Conservation (phyloP, 2,888 invertebrate species). For the Lepidochrysops patricia region DNA sequence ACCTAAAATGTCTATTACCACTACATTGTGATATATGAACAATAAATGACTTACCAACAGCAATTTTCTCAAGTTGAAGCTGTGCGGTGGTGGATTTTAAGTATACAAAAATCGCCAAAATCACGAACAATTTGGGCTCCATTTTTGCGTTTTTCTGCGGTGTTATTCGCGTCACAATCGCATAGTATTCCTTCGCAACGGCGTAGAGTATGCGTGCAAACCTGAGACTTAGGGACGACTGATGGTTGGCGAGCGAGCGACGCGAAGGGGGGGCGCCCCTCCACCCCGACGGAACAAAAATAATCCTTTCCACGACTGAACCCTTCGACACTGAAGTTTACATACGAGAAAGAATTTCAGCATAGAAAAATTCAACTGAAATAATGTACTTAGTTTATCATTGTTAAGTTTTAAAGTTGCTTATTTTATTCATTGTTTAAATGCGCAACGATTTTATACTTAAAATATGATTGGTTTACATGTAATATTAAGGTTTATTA, state of each 20-base stretch:
- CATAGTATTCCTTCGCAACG: constrained; percentile 31
- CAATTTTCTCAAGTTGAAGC: constrained; percentile 62
- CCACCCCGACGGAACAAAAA: constrained; percentile 28
- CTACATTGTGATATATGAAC: not conserved
- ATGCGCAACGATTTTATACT: too few relatives aligned
- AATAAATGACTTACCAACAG: constrained; percentile 54
- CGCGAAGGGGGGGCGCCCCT: constrained; percentile 37
- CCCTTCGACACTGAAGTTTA: not conserved
- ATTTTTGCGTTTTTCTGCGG: constrained; percentile 24
- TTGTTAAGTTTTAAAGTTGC: too few relatives aligned
- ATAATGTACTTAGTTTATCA: too few relatives aligned
- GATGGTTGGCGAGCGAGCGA: constrained; percentile 53
- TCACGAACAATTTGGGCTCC: constrained; percentile 24
- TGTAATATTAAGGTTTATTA: too few relatives aligned
- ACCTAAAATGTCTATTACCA: constrained; percentile 16
- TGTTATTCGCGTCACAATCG: not conserved
- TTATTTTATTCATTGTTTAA: too few relatives aligned
- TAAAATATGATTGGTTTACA: too few relatives aligned
- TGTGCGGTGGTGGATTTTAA: constrained; percentile 49
- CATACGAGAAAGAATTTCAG: too few relatives aligned
- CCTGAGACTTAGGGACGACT: constrained; percentile 70
- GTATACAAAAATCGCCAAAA: constrained; percentile 38
- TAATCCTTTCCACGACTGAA: not conserved
- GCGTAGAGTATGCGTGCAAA: constrained; percentile 61
- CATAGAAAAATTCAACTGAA: too few relatives aligned